Conservation (phyloP, 2,797 vertebrate genomes). For the Sebastiscus tertius region DNA sequence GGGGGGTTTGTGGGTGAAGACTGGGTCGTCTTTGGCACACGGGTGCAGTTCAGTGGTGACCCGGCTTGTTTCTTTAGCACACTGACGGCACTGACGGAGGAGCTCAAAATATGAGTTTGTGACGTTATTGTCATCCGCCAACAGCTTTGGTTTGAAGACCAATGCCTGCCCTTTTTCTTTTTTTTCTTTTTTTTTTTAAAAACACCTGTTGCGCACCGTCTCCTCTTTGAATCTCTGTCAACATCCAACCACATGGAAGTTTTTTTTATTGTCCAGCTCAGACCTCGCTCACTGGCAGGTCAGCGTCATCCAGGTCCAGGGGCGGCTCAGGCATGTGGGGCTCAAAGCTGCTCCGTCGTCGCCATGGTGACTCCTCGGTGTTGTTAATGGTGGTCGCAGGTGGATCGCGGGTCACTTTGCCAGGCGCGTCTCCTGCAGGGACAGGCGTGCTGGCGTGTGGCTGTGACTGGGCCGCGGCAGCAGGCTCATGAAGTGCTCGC, state of each 20-base stretch:
- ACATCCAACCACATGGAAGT: not conserved
- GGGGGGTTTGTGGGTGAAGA: slow-evolving; percentile 1
- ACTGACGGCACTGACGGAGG: slow-evolving; percentile 24
- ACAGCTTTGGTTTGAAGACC: slow-evolving; percentile 20
- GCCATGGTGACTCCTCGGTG: slow-evolving; percentile 80
- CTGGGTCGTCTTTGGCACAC: slow-evolving; percentile 62
- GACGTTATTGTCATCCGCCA: not conserved
- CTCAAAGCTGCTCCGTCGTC: slow-evolving; percentile 87
- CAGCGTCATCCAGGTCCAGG: slow-evolving; percentile 89
- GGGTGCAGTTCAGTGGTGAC: slow-evolving; percentile 51
- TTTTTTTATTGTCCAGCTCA: slow-evolving; percentile 66
- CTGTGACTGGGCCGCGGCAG: slow-evolving; percentile 90
- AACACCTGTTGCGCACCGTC: not conserved
- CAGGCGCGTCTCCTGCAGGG: slow-evolving; percentile 94
- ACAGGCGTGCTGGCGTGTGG: slow-evolving; percentile 87
- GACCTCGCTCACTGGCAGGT: slow-evolving; percentile 95
- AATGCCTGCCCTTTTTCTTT: slow-evolving; percentile 1
- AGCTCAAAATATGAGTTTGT: slow-evolving; percentile 34
- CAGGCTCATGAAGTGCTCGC: slow-evolving; percentile 97
- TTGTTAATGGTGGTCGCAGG: slow-evolving; percentile 6
- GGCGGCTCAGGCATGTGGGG: slow-evolving; percentile 73
- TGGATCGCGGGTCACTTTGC: slow-evolving; percentile 88
- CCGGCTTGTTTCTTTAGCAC: slow-evolving; percentile 20
- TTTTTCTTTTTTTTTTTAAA: not conserved
- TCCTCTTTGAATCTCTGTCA: slow-evolving; percentile 1